Conservation (phyloP, 2,797 vertebrate species). For the Coregonus sp. region DNA sequence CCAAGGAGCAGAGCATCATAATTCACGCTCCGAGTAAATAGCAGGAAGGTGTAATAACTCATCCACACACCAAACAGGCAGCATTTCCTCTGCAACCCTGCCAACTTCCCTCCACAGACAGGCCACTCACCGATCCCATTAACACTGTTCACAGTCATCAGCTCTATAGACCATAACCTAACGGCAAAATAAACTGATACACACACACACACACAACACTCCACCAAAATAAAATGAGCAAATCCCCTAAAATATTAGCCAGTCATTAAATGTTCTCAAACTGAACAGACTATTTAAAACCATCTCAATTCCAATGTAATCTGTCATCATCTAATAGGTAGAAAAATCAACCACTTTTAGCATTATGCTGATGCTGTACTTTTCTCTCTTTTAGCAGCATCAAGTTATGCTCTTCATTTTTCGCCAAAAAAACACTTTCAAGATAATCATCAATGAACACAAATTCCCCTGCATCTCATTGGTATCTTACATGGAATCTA, state of each 20-base stretch:
- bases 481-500: conserved; percentile 82
- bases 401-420: conserved; percentile 28
- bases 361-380: conserved; percentile 59
- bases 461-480: conserved; percentile 64
- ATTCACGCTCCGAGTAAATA: conserved; percentile 67
- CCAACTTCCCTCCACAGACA: conserved; percentile 60
- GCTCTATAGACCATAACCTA: not conserved
- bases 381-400: conserved; percentile 27
- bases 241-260: not conserved
- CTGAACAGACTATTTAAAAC: conserved; percentile 32
- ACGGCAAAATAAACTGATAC: not conserved
- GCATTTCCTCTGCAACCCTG: conserved; percentile 67
- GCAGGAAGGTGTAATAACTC: conserved; percentile 78
- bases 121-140: not conserved
- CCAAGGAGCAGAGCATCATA: conserved; percentile 50
- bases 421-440: conserved; percentile 20
- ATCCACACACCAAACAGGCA: conserved; percentile 65
- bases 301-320: conserved; percentile 39
- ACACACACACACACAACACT: not conserved
- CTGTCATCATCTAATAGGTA: conserved; percentile 64
- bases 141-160: not conserved
- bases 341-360: conserved; percentile 48
- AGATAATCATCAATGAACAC: conserved; percentile 78
- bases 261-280: conserved; percentile 38
- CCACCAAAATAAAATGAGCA: not conserved